phyloP scores from a whole-genome alignment of 1,140 invertebrate species.

The Tigriopus japonicus region DNA sequence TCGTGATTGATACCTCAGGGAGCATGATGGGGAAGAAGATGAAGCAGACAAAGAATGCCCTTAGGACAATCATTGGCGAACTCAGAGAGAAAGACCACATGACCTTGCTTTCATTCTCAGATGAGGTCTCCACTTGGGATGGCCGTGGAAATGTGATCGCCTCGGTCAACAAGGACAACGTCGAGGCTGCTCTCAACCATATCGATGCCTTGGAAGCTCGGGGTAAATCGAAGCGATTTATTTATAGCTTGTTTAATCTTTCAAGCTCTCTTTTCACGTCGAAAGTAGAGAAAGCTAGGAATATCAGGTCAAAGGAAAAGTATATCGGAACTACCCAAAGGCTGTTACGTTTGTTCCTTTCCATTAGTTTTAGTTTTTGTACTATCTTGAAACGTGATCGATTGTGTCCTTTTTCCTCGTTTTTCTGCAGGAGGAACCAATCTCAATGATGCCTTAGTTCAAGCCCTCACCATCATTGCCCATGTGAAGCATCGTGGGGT shows the following conservation, averaged over 20 bases:
- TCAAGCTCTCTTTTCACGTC: too few relatives aligned
- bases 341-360: too few relatives aligned
- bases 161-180: neutral
- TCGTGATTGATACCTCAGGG: slow-evolving; percentile 46
- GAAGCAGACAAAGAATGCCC: slow-evolving; percentile 40
- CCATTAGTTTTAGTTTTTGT: too few relatives aligned
- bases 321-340: too few relatives aligned
- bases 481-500: neutral
- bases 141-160: neutral
- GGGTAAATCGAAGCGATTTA: too few relatives aligned
- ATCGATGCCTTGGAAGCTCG: neutral
- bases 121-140: slow-evolving; percentile 20
- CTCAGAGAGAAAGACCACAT: slow-evolving; percentile 39
- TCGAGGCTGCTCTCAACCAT: neutral
- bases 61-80: slow-evolving; percentile 39
- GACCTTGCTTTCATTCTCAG: slow-evolving; percentile 41
- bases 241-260: too few relatives aligned
- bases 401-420: too few relatives aligned
- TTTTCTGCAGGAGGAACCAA: slow-evolving; percentile 28
- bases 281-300: too few relatives aligned
- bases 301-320: too few relatives aligned
- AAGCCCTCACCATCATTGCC: slow-evolving; percentile 1
- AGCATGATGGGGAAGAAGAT: slow-evolving; percentile 42
- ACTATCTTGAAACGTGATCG: too few relatives aligned
- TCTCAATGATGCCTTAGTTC: slow-evolving; percentile 36